These are phyloP conservation scores for Druon quercuslanigerum DNA, from an alignment of 1,140 invertebrate species.

Conservation along the genomic window DNA sequence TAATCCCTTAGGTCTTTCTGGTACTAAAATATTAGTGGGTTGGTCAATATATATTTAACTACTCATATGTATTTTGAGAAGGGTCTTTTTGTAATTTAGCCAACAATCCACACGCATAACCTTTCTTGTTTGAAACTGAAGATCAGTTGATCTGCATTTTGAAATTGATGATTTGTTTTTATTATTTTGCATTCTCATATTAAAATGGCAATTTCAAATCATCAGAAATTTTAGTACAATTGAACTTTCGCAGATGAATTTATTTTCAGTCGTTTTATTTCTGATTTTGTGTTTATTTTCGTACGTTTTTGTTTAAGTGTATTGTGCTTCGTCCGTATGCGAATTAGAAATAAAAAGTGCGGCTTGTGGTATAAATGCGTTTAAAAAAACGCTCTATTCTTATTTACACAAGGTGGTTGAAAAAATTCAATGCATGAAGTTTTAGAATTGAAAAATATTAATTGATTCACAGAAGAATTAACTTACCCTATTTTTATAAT, in stretches of 20 bases:
- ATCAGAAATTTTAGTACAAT: not conserved
- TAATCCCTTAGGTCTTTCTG: not conserved
- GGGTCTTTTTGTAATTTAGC: not conserved
- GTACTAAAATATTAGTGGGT: not conserved
- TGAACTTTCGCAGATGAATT: not conserved
- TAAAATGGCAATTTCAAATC: too few species aligned
- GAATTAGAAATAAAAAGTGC: slow-evolving; percentile 10
- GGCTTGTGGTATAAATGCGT: slow-evolving; percentile 19
- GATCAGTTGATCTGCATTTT: not conserved
- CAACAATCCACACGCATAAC: not conserved
- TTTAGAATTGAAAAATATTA: too few species aligned
- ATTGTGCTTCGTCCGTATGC: slow-evolving; percentile 17
- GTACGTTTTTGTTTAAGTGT: not conserved
- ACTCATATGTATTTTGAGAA: not conserved
- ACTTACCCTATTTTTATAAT: too few species aligned
- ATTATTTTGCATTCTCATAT: not conserved
- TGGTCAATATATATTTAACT: not conserved
- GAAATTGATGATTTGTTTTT: not conserved
- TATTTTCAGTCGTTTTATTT: slow-evolving; percentile 4
- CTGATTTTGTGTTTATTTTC: slow-evolving; percentile 20
- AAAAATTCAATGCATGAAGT: too few species aligned
- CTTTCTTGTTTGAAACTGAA: slow-evolving; percentile 5
- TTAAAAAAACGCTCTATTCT: not conserved
- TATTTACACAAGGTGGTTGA: not conserved
- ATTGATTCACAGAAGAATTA: too few species aligned